phyloP scores from a whole-genome alignment of 1,140 invertebrate genomes.

The Epicauta chinensis region DNA sequence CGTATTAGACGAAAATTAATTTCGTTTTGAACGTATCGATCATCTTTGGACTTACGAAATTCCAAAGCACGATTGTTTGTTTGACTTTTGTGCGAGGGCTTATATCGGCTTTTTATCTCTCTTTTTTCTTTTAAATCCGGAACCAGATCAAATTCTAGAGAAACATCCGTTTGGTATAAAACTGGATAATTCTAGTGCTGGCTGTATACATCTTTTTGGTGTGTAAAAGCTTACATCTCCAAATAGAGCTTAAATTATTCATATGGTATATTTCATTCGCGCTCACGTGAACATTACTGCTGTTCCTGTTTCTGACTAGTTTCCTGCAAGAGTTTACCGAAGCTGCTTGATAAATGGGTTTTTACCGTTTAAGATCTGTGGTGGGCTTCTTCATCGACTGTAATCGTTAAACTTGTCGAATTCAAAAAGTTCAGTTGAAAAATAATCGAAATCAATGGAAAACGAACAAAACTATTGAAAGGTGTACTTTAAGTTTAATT shows the following conservation, averaged over 20 bases:
- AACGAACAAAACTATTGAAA: too few relatives aligned
- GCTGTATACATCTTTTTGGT: constrained; percentile 15
- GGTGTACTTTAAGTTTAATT: too few relatives aligned
- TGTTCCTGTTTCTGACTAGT: constrained; percentile 14
- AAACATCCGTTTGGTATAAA: constrained; percentile 1
- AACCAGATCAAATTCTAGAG: too few relatives aligned
- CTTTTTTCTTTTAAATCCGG: too few relatives aligned
- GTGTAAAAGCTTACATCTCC: constrained; percentile 19
- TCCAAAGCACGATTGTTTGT: not conserved
- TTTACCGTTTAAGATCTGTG: too few relatives aligned
- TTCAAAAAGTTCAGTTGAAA: too few relatives aligned
- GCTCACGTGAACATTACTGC: constrained; percentile 18
- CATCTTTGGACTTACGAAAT: not conserved
- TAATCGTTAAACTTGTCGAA: too few relatives aligned
- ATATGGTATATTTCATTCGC: constrained; percentile 30
- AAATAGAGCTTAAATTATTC: constrained; percentile 30
- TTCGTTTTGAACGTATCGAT: not conserved
- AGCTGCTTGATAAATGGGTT: not conserved
- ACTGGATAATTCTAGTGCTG: constrained; percentile 18
- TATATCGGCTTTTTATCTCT: too few relatives aligned
- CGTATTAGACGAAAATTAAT: not conserved
- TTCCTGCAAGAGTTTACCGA: not conserved
- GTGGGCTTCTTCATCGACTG: too few relatives aligned
- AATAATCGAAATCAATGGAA: too few relatives aligned
- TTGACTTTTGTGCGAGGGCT: too few relatives aligned